phyloP scores from a whole-genome alignment of 2,888 invertebrate genomes.

The Myathropa florea region DNA sequence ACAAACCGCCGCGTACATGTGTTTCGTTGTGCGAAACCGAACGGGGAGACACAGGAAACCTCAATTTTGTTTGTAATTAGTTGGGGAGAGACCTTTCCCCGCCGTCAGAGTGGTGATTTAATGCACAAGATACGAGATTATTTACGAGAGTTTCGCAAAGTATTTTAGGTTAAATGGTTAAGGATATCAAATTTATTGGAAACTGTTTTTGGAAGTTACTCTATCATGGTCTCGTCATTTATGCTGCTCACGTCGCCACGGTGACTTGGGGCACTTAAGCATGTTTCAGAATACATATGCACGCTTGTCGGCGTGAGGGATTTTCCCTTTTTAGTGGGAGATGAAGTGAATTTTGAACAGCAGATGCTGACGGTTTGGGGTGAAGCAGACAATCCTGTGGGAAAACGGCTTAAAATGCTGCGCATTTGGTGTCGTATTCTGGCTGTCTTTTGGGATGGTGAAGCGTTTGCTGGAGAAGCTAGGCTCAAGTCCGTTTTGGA shows the following conservation, averaged over 20 bases:
- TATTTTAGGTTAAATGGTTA: slow-evolving; percentile 21
- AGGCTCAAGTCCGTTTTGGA: too few relatives aligned
- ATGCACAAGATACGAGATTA: slow-evolving; percentile 21
- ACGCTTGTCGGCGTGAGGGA: background rate
- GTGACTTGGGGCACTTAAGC: background rate
- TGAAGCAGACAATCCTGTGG: too few relatives aligned
- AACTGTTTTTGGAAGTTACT: background rate
- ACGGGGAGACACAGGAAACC: slow-evolving; percentile 50
- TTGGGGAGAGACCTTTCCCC: slow-evolving; percentile 48
- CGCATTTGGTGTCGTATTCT: too few relatives aligned
- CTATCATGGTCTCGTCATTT: background rate
- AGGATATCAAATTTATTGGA: slow-evolving; percentile 36
- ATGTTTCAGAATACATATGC: background rate
- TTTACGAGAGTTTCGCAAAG: slow-evolving; percentile 21
- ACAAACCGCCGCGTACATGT: slow-evolving; percentile 12
- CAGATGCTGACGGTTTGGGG: too few relatives aligned
- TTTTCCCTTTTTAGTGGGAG: background rate
- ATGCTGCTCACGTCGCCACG: background rate
- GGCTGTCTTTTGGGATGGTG: too few relatives aligned
- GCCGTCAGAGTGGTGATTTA: slow-evolving; percentile 18
- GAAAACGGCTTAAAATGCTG: too few relatives aligned
- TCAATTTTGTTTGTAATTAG: slow-evolving; percentile 58
- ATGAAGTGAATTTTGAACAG: too few relatives aligned
- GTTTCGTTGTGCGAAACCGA: slow-evolving; percentile 6
- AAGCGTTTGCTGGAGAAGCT: too few relatives aligned